phyloP scores from a whole-genome alignment of 2,888 invertebrate genomes.

The Idaea straminata region DNA sequence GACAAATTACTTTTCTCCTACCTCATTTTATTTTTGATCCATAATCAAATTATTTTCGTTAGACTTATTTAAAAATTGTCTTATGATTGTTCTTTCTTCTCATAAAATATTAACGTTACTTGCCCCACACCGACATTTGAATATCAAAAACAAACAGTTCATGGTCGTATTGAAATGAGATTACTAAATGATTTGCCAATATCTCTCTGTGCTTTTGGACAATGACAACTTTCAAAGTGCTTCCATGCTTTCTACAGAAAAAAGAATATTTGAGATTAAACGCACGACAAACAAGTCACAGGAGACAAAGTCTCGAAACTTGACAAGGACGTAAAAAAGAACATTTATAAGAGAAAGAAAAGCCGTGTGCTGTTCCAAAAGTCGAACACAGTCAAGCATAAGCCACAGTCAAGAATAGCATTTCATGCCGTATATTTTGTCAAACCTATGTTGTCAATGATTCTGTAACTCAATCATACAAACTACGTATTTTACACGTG shows the following conservation, averaged over 20 bases:
- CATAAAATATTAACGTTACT: background rate
- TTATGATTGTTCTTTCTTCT: background rate
- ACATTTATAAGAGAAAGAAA: no score
- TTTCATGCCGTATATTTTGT: background rate
- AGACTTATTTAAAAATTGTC: background rate
- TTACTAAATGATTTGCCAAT: slow-evolving; percentile 22
- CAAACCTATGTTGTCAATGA: background rate
- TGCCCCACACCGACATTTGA: slow-evolving; percentile 6
- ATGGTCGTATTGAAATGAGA: slow-evolving; percentile 15
- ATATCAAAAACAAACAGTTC: slow-evolving; percentile 23
- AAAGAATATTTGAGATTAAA: no score
- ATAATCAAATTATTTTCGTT: background rate
- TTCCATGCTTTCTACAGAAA: background rate
- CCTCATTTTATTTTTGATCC: background rate
- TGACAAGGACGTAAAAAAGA: no score
- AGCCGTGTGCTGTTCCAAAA: no score
- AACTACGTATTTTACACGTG: background rate
- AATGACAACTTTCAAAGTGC: background rate
- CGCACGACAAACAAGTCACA: no score
- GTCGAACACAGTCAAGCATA: no score
- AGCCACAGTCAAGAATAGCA: background rate
- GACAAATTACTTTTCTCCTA: no score
- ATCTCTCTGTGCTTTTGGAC: slow-evolving; percentile 6
- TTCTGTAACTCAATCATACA: background rate
- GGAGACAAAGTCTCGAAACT: no score